These are phyloP conservation scores for Oscheius sp. DNA, from an alignment of 2,888 invertebrate species.

Conservation along the genomic window DNA sequence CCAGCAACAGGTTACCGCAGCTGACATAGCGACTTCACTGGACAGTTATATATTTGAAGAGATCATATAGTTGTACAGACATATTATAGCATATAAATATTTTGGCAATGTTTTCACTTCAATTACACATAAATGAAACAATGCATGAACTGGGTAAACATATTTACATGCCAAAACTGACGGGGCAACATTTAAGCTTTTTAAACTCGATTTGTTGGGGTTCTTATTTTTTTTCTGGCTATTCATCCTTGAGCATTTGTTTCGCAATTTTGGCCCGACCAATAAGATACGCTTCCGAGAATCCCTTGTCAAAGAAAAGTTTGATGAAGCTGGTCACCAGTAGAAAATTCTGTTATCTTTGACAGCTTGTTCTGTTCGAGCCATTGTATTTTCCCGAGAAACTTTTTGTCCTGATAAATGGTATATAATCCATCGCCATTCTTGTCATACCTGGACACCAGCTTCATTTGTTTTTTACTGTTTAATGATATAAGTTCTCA, in stretches of 20 bases:
- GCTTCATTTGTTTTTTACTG: neutral
- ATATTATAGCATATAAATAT: neutral
- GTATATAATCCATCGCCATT: neutral
- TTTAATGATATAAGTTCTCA: too few relatives aligned
- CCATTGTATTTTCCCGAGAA: neutral
- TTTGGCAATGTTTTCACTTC: neutral
- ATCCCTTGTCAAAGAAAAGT: constrained; percentile 15
- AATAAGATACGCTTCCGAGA: neutral
- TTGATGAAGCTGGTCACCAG: neutral
- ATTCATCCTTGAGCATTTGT: neutral
- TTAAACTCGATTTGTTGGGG: too few relatives aligned
- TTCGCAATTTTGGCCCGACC: neutral
- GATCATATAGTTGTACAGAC: too few relatives aligned
- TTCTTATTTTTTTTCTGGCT: neutral
- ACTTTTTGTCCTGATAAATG: neutral
- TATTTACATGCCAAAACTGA: too few relatives aligned
- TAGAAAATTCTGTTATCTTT: neutral
- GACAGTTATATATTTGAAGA: too few relatives aligned
- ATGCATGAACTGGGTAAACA: too few relatives aligned
- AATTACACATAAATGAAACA: neutral
- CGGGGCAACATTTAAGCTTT: too few relatives aligned
- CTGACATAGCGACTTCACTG: too few relatives aligned
- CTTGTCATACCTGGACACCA: neutral
- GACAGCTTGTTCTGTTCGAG: constrained; percentile 8
- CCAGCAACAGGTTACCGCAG: too few relatives aligned